Conservation (phyloP, 2,113 vertebrate genomes). For the Prochilodus magdalenae region DNA sequence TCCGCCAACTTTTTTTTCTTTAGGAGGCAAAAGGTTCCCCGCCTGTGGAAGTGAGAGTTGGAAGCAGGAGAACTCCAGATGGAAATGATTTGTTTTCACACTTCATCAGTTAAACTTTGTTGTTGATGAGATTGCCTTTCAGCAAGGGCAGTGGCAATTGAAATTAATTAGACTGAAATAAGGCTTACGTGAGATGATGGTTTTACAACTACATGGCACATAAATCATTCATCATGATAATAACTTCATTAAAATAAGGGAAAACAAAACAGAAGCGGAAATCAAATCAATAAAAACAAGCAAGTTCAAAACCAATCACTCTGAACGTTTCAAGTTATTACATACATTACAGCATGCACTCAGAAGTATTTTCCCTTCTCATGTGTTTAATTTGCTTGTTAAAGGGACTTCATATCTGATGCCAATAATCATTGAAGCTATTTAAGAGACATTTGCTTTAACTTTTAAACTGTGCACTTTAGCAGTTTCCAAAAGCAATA, state of each 20-base stretch:
- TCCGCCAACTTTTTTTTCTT: constrained; percentile 70
- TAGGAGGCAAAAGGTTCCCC: constrained; percentile 28
- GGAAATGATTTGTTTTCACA: constrained; percentile 44
- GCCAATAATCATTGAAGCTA: constrained; percentile 93
- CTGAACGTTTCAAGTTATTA: constrained; percentile 70
- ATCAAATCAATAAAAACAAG: constrained; percentile 43
- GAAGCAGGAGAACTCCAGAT: constrained; percentile 25
- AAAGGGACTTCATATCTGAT: constrained; percentile 97
- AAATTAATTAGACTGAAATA: constrained; percentile 76
- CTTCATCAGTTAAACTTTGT: constrained; percentile 32
- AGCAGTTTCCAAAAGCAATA: constrained; percentile 88
- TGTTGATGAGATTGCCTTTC: constrained; percentile 84
- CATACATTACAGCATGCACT: constrained; percentile 86
- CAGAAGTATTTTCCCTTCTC: constrained; percentile 81
- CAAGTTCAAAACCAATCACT: constrained; percentile 59
- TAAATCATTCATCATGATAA: constrained; percentile 84
- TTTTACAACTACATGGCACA: constrained; percentile 82
- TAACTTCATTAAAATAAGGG: constrained; percentile 76
- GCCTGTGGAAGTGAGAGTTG: constrained; percentile 13
- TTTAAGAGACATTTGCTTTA: constrained; percentile 91
- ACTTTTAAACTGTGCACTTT: constrained; percentile 90
- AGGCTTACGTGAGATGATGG: constrained; percentile 78
- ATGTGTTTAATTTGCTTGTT: constrained; percentile 86
- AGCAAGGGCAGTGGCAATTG: constrained; percentile 77
- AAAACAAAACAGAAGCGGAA: constrained; percentile 12